Evolutionary conservation across 2,888 invertebrate species (phyloP), one percentile per base, ranked within the genome.

Genomic region (Subacronicta megacephala): DNA sequence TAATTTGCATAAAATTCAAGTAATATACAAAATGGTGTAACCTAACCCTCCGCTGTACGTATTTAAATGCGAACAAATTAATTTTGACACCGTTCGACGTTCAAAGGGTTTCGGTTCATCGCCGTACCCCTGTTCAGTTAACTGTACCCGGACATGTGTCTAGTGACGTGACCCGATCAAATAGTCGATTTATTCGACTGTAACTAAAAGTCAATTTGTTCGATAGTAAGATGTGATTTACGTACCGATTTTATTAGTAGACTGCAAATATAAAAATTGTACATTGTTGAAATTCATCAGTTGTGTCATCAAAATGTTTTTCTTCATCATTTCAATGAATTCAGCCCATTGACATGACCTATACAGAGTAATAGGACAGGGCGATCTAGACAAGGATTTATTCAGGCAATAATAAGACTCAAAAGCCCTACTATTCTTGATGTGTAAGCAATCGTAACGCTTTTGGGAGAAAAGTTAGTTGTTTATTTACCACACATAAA

Each of bases 51-150:
- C 16, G 20, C 41, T 47, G 55, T 52, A 37, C 57, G 47, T 67
- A 58, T 61, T 72, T 63, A 67, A 72, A 75, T 62, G 40, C 42
- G 67, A 49, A 58, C 62, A 63, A 72, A 75, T 72, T 75, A 72
- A 75, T 75, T 63, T 67, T 72, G 56, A 66, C 72, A 49, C 61
- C 40, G 35, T 50, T 35, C 38, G 23, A 45, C 33, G 55, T 62
- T 56, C 62, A 62, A 61, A 75, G 60, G 75, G 62, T 45, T 60
- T 36, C 36, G 50, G 53, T 53, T 71, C 50, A 75, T 71, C 44
- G 52, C 26, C 50, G 64, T 62, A 62, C 54, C 58, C 57, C 46
- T 55, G 59, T 36, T 52, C 56, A 59, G 54, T 64, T 43, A 38
- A 62, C 53, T 47, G 51, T 66, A 54, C 45, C 35, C 52, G 37